Conservation (phyloP, 2,888 invertebrate genomes). For the Philhelius pedissequus region DNA sequence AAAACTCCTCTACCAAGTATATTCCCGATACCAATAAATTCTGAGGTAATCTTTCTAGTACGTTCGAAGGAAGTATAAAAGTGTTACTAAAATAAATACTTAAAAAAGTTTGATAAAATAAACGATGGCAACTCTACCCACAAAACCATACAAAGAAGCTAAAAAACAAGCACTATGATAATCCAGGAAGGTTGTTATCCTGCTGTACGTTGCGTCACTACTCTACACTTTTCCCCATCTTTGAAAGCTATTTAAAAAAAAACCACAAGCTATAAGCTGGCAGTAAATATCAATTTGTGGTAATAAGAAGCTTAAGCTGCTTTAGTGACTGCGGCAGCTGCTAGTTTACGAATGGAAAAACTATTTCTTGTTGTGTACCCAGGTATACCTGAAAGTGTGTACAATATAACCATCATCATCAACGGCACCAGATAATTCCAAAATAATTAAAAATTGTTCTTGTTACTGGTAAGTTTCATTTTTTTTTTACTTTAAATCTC, state of each 20-base stretch:
- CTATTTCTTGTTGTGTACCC: background rate
- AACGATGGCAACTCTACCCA: background rate
- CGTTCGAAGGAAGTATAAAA: too few species aligned
- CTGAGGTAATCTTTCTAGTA: too few species aligned
- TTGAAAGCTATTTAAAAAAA: constrained; percentile 6
- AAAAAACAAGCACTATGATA: constrained; percentile 21
- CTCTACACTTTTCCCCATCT: background rate
- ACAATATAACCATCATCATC: constrained; percentile 16
- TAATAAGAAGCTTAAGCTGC: constrained; percentile 60
- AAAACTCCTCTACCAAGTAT: too few species aligned
- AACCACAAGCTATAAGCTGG: constrained; percentile 42
- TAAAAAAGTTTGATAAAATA: too few species aligned
- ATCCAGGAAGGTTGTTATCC: constrained; percentile 52
- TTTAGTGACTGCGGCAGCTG: constrained; percentile 43
- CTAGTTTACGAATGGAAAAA: constrained; percentile 33
- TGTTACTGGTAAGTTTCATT: background rate
- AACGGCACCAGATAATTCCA: constrained; percentile 50
- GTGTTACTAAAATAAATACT: background rate
- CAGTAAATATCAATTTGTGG: constrained; percentile 67
- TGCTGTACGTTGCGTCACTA: background rate
- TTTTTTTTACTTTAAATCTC: background rate
- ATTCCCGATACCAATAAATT: too few species aligned
- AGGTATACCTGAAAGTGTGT: background rate
- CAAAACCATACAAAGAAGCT: background rate
- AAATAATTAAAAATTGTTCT: constrained; percentile 61